Conservation (phyloP, 2,113 vertebrate genomes). For the Ia io region DNA sequence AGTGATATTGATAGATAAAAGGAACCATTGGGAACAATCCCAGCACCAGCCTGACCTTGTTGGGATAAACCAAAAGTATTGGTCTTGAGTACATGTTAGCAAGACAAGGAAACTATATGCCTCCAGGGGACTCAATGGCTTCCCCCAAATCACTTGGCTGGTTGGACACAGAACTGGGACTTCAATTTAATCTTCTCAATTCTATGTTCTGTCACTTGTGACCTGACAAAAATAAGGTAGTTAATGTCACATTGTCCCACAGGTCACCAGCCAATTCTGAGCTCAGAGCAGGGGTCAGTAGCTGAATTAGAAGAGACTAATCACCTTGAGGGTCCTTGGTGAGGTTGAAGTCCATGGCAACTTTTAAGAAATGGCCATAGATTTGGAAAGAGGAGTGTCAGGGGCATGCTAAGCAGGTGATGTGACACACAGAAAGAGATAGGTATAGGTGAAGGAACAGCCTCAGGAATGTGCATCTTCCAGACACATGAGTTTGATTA, state of each 20-base stretch:
- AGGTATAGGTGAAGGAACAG: not conserved
- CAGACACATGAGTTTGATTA: not conserved
- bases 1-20: rapidly evolving
- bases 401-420: not conserved
- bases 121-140: not conserved
- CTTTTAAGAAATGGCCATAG: not conserved
- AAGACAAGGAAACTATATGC: not conserved
- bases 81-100: not conserved
- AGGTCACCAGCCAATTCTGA: not conserved
- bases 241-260: not conserved
- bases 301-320: not conserved
- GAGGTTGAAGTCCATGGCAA: not conserved
- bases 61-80: not conserved
- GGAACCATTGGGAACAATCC: not conserved
- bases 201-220: not conserved
- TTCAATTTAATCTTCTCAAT: not conserved
- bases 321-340: not conserved
- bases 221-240: not conserved
- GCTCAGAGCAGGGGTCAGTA: not conserved
- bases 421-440: not conserved
- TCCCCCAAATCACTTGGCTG: not conserved
- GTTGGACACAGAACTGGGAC: not conserved
- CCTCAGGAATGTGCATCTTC: not conserved
- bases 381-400: not conserved
- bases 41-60: not conserved